Evolutionary conservation across 2,797 vertebrate genomes (phyloP).

Genomic region (Spizella passerina): DNA sequence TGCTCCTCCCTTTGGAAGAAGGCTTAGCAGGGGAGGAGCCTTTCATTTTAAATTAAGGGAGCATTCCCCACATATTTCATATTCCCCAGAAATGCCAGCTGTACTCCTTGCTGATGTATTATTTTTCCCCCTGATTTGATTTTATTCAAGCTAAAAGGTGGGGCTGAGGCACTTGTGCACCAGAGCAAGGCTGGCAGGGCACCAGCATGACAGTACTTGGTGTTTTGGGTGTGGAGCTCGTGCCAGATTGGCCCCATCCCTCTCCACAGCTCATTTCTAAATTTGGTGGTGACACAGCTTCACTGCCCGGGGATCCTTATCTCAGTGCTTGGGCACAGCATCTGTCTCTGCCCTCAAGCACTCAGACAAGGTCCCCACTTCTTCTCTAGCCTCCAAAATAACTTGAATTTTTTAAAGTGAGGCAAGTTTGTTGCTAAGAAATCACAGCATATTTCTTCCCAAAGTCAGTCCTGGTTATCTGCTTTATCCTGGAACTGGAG

Average conservation of each 20-base stretch:
- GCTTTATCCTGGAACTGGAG: neutral
- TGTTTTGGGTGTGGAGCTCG: neutral
- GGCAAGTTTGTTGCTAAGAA: neutral
- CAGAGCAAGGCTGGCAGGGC: neutral
- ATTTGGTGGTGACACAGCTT: neutral
- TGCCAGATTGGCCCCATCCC: neutral
- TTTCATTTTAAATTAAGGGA: neutral
- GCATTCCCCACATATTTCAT: neutral
- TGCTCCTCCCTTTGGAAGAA: neutral
- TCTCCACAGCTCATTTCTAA: neutral
- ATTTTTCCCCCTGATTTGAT: neutral
- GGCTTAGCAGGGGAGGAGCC: neutral
- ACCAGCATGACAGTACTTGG: accelerated
- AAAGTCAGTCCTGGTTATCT: neutral
- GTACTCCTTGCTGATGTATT: neutral
- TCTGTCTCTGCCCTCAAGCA: neutral
- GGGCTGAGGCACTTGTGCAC: neutral
- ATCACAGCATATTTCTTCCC: neutral
- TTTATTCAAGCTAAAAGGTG: neutral
- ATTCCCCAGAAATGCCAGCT: neutral
- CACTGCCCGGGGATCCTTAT: neutral
- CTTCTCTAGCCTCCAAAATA: neutral
- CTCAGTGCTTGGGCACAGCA: accelerated
- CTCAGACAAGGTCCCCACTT: neutral
- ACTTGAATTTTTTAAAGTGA: neutral